Evolutionary conservation across 2,797 vertebrate genomes (phyloP).

Genomic region (Geotrypetes seraphini): DNA sequence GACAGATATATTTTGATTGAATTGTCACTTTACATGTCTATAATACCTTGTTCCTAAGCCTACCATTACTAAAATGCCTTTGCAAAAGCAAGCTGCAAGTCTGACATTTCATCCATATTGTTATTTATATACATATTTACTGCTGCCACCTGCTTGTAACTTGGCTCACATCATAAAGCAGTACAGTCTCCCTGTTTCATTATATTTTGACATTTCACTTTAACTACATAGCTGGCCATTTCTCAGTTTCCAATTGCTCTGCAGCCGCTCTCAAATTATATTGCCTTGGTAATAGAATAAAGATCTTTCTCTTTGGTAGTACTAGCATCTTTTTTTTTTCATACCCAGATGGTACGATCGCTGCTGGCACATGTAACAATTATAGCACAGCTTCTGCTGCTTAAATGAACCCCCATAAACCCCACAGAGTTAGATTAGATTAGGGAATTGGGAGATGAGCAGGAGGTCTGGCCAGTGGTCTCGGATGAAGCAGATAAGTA

Average conservation of each 20-base stretch:
- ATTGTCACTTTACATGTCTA: slow-evolving; percentile 22
- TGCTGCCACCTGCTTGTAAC: slow-evolving; percentile 48
- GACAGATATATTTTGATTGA: slow-evolving; percentile 10
- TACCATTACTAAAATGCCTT: slow-evolving; percentile 40
- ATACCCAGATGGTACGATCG: slow-evolving; percentile 50
- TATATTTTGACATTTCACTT: slow-evolving; percentile 51
- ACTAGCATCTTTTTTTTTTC: slow-evolving; percentile 18
- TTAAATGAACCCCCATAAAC: slow-evolving; percentile 52
- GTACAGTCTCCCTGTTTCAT: slow-evolving; percentile 38
- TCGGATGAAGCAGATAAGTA: slow-evolving; percentile 27
- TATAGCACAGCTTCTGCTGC: slow-evolving; percentile 49
- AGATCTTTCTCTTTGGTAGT: slow-evolving; percentile 37
- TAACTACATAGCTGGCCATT: slow-evolving; percentile 38
- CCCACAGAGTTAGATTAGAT: slow-evolving; percentile 62
- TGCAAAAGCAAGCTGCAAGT: slow-evolving; percentile 41
- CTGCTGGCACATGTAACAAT: slow-evolving; percentile 51
- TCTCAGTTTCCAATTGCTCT: slow-evolving; percentile 47
- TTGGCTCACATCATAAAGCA: slow-evolving; percentile 32
- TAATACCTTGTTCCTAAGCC: slow-evolving; percentile 28
- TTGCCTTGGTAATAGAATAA: slow-evolving; percentile 48
- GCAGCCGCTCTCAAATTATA: slow-evolving; percentile 42
- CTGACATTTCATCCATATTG: slow-evolving; percentile 48
- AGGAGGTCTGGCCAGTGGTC: slow-evolving; percentile 44
- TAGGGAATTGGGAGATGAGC: slow-evolving; percentile 65
- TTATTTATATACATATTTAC: slow-evolving; percentile 60